Evolutionary conservation across 2,888 invertebrate genomes (phyloP).

Genomic region (Himalopsyche kuldschensis): DNA sequence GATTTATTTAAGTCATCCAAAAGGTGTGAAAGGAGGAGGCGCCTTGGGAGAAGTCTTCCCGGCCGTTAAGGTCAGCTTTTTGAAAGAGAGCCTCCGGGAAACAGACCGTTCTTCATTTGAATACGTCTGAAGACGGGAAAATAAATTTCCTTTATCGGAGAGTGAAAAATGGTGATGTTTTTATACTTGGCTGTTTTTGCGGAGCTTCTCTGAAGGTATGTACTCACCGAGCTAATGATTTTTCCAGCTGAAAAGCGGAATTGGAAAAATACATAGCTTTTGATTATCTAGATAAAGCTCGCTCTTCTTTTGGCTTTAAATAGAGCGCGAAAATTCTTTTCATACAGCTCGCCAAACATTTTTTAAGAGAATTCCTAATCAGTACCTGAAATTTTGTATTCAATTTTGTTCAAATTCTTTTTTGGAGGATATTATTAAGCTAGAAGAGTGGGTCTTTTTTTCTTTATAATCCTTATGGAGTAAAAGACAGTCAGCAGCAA

Average conservation of each 20-base stretch:
- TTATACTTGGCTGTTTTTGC: not conserved
- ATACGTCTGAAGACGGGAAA: conserved; percentile 7
- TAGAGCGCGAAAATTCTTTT: not conserved
- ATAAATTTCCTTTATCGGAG: conserved; percentile 7
- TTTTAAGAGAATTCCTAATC: too few relatives aligned
- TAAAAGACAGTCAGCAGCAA: too few relatives aligned
- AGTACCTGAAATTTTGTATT: too few relatives aligned
- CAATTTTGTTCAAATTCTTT: too few relatives aligned
- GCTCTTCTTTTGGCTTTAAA: not conserved
- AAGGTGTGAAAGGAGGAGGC: conserved; percentile 9
- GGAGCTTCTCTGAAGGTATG: not conserved
- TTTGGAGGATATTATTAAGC: too few relatives aligned
- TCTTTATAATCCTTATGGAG: too few relatives aligned
- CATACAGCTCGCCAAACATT: not conserved
- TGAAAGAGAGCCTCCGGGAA: not conserved
- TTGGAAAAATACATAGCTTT: not conserved
- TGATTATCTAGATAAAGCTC: not conserved
- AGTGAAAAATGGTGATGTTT: not conserved
- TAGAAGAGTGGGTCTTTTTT: too few relatives aligned
- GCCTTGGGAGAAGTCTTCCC: not conserved
- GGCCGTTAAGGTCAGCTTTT: conserved; percentile 1
- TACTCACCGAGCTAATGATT: not conserved
- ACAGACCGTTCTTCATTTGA: not conserved
- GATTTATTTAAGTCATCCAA: conserved; percentile 18
- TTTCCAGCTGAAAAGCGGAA: not conserved